Base-by-base conservation (phyloP, 2,113 vertebrate genomes). In the Psilopogon haemacephalus region DNA sequence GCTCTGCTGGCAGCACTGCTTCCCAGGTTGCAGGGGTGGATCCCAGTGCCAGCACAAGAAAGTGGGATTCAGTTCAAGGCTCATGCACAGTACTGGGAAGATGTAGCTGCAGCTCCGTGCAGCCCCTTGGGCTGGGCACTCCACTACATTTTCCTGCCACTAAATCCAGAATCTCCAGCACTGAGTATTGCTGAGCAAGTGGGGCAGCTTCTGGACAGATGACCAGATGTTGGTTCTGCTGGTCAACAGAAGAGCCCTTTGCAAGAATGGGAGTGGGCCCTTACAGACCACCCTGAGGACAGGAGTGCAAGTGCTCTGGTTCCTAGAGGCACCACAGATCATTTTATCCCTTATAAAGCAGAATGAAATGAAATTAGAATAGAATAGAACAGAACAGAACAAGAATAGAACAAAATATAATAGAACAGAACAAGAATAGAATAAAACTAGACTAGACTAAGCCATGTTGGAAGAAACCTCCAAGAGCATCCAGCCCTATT, bases 1-100 rank as follows among this genome's bases (percentile, higher is more conserved):
- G 59, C 84, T 89, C 18, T 65, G 79, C 81, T 90, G 89, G 70
- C 89, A 85, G 94, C 86, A 50, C 59, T 88, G 77, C 95, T 93
- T 93, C 48, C 56, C 52, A 74, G 48, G 56, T 23, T 73, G 91
- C 33, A 55, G 86, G 56, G 65, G 30, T 74, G 89, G 84, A 83
- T 91, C 44, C 73, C 60, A 77, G 80, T 23, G 71, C 63, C 60
- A 58, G 86, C 8, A 11, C 15, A 65, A 65, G 76, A 71, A 78
- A 67, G 38, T 62, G 84, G 88, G 63, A 70, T 69, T 35, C 5
- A 15, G 24, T 50, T 13, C 11, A 44, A 54, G 59, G 59, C 26
- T 81, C 11, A 2, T 10, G 30, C 52, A 30, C 2, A 1, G 60
- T 5, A 3, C 59, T 2, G 24, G 56, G 32, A 67, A 30, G 74